Evolutionary conservation across 2,113 vertebrate species (phyloP).

Genomic region (Pseudorhombus dupliciocellatus): DNA sequence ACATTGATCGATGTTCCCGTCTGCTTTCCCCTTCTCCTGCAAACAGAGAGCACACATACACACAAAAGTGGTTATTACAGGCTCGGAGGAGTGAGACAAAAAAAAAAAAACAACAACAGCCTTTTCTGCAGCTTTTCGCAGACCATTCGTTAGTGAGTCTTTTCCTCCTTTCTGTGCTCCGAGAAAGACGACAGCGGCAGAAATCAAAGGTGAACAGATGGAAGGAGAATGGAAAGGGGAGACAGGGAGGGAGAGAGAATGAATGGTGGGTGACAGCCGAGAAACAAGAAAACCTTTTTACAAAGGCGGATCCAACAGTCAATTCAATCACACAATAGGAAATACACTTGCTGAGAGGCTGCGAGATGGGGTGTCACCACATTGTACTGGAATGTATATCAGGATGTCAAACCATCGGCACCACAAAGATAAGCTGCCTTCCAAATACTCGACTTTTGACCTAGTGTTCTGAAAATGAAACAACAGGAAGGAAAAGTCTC

Average conservation of each 20-base stretch:
- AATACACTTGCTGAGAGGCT: constrained; percentile 26
- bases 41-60: constrained; percentile 67
- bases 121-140: constrained; percentile 14
- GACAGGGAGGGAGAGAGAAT: background rate
- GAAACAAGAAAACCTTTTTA: constrained; percentile 8
- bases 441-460: background rate
- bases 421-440: background rate
- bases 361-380: constrained; percentile 8
- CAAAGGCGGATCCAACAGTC: constrained; percentile 3
- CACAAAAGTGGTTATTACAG: constrained; percentile 69
- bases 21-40: constrained; percentile 72
- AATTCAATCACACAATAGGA: constrained; percentile 40
- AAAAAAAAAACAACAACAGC: constrained; percentile 24
- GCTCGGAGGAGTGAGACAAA: constrained; percentile 54
- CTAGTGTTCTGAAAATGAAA: background rate
- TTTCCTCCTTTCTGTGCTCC: constrained; percentile 19
- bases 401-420: constrained; percentile 7
- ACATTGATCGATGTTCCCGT: constrained; percentile 74
- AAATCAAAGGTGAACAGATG: constrained; percentile 32
- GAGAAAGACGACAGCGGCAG: constrained; percentile 22
- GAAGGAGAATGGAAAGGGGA: constrained; percentile 1
- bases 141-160: constrained; percentile 36
- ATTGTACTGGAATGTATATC: constrained; percentile 18
- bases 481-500: too few relatives aligned
- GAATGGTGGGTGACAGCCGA: constrained; percentile 16